A percentile compares a stretch with the other conserved stretches of the same genome.
Conservation (phyloP, 2,113 vertebrate genomes). For the Chrysemys picta region DNA sequence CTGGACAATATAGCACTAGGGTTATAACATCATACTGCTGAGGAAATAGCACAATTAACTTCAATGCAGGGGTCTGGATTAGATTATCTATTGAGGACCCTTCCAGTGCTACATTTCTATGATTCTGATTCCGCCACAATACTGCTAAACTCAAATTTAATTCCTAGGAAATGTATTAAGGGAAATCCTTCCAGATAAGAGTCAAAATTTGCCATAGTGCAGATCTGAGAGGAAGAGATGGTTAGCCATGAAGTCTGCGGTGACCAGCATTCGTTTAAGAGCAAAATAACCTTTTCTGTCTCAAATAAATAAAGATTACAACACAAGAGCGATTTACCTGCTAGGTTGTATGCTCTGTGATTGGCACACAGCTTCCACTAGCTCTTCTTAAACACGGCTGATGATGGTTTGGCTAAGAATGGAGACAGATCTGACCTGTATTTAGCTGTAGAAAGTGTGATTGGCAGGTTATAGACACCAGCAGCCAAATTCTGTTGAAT, state of each 20-base stretch:
- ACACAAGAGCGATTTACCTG: slow-evolving; percentile 31
- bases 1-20: not conserved
- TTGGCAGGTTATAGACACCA: not conserved
- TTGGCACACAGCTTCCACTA: slow-evolving; percentile 28
- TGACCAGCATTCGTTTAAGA: slow-evolving; percentile 33
- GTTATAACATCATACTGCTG: slow-evolving; percentile 23
- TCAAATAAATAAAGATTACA: not conserved
- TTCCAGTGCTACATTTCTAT: not conserved
- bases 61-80: not conserved
- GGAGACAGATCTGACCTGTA: not conserved
- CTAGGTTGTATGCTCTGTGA: not conserved
- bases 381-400: not conserved
- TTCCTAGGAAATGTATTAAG: slow-evolving; percentile 42
- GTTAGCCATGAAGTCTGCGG: slow-evolving; percentile 29
- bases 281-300: slow-evolving; percentile 36
- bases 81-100: not conserved
- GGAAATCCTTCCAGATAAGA: slow-evolving; percentile 49
- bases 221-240: slow-evolving; percentile 51
- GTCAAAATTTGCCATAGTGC: slow-evolving; percentile 52
- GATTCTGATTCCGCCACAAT: slow-evolving; percentile 6
- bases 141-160: slow-evolving; percentile 49
- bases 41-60: slow-evolving; percentile 35
- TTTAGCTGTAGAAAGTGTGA: not conserved
- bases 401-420: not conserved
- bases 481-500: not conserved